Conservation (phyloP, 2,888 invertebrate species). For the Stenolophus ochropezus region DNA sequence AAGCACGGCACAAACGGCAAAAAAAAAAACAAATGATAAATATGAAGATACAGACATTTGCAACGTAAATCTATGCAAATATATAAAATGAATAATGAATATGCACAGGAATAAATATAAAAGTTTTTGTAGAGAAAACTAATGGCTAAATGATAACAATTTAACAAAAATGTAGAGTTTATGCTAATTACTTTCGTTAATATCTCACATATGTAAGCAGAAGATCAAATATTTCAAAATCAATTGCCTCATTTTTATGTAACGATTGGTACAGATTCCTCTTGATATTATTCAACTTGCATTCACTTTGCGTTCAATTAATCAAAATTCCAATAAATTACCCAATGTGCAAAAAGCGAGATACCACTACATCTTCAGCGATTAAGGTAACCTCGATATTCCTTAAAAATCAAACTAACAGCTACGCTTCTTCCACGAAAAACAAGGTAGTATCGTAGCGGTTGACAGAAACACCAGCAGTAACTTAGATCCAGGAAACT, state of each 20-base stretch:
- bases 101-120: background rate
- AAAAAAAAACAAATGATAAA: background rate
- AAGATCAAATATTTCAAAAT: too few species aligned
- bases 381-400: constrained; percentile 9
- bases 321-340: constrained; percentile 7
- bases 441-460: background rate
- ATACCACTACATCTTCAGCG: background rate
- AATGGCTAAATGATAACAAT: background rate
- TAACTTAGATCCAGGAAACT: constrained; percentile 11
- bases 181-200: too few species aligned
- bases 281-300: background rate
- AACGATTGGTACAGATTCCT: background rate
- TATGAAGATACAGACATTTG: constrained; percentile 5
- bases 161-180: background rate
- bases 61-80: constrained; percentile 20
- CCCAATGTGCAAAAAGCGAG: constrained; percentile 1
- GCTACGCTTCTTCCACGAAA: constrained; percentile 12
- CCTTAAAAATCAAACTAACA: constrained; percentile 1
- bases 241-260: background rate
- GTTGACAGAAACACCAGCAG: constrained; percentile 12
- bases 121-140: background rate
- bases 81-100: background rate
- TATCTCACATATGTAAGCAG: too few species aligned
- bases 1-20: background rate
- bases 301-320: background rate